Base-by-base conservation (phyloP, 2,888 invertebrate genomes). In the Coelogynopora nodosa region DNA sequence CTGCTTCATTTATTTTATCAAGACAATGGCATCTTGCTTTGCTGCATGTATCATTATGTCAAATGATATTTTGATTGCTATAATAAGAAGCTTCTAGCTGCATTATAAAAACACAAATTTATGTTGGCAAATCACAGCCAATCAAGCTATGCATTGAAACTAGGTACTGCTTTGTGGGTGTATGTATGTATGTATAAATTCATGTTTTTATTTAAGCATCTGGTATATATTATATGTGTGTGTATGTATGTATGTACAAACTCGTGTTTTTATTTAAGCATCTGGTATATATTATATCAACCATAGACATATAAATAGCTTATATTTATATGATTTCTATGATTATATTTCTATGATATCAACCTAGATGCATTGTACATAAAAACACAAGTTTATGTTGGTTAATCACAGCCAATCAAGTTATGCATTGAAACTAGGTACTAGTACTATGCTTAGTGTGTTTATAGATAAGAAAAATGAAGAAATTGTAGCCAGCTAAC, bases 141-240 rank as follows among this genome's bases (percentile, higher is more conserved):
- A 74, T 74, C 74, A 74, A 74, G 74, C 74, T 74, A 74, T 74
- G 74, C 74, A 74, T 74, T 74, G 74, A 74, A 74, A 74, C 74
- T 74, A 74, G 18, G 23, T 74, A 74, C 74, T 74, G 74, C 74
- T n/a, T 74, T n/a, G 74, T 74, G 74, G 5, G 74, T 74, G 74
- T 74, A 74, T 74, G 74, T 74, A 26, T 74, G n/a, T 26, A 74
- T 74, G 5, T 5, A 74, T 74, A n/a, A 74, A n/a, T 74, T 74
- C 49, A 10, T 49, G 49, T 49, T n/a, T n/a, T n/a, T n/a, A n/a
- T n/a, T n/a, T n/a, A n/a, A n/a, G n/a, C n/a, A n/a, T n/a, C n/a
- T n/a, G n/a, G n/a, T n/a, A n/a, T n/a, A n/a, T n/a, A n/a, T n/a
- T n/a, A n/a, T n/a, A n/a, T n/a, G n/a, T n/a, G n/a, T n/a, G n/a